Evolutionary conservation across 2,797 vertebrate species (phyloP).

Genomic region (Harpagifer antarcticus): DNA sequence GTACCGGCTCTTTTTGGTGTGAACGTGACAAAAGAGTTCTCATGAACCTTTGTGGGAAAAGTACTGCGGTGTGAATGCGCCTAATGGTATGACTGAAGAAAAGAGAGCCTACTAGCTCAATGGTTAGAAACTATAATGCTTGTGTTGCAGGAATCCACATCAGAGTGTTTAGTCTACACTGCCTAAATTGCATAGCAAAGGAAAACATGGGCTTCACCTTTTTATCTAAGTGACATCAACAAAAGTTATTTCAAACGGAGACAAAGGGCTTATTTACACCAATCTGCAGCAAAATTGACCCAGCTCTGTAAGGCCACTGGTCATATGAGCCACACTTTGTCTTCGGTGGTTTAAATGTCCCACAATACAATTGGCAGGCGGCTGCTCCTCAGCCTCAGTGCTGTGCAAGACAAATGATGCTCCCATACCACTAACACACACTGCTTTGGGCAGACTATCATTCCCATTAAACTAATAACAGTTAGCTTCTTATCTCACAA

Average conservation of each 20-base stretch:
- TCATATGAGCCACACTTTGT: constrained; percentile 47
- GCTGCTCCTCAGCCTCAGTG: constrained; percentile 38
- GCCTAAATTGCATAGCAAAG: background rate
- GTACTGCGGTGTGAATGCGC: no score
- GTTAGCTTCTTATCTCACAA: constrained; percentile 77
- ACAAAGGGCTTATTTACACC: constrained; percentile 11
- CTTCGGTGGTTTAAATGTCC: constrained; percentile 49
- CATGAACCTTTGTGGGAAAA: no score
- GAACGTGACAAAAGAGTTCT: no score
- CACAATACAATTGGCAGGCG: constrained; percentile 38
- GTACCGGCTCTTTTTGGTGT: no score
- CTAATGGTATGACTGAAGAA: background rate
- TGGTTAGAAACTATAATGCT: background rate
- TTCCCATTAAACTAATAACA: constrained; percentile 78
- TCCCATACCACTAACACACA: constrained; percentile 52
- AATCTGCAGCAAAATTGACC: constrained; percentile 23
- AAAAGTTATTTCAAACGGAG: constrained; percentile 20
- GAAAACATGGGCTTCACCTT: constrained; percentile 7
- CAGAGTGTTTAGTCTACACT: background rate
- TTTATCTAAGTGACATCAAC: constrained; percentile 5
- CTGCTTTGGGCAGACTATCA: constrained; percentile 73
- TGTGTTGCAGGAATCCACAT: background rate
- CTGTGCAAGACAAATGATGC: constrained; percentile 57
- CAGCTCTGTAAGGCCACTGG: constrained; percentile 21
- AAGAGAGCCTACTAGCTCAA: background rate